Evolutionary conservation across 2,888 invertebrate species (phyloP).

Genomic region (Thera obeliscata): DNA sequence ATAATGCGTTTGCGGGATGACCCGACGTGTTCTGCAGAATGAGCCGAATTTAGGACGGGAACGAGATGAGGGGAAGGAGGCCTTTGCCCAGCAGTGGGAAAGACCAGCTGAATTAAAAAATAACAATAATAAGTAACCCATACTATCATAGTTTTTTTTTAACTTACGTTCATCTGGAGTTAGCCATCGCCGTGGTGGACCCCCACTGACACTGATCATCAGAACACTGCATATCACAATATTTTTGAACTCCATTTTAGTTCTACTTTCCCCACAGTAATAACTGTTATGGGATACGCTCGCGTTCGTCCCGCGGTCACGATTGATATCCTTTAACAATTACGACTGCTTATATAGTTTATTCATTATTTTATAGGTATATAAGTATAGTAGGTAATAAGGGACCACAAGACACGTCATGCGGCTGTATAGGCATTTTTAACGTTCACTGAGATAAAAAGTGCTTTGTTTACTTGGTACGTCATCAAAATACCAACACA

Average conservation of each 20-base stretch:
- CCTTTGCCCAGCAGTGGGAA: too few relatives aligned
- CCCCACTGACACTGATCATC: slow-evolving; percentile 35
- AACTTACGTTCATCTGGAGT: slow-evolving; percentile 31
- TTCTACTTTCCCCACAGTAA: slow-evolving; percentile 22
- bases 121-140: not conserved
- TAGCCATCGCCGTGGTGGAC: slow-evolving; percentile 23
- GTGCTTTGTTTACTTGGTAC: slow-evolving; percentile 9
- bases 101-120: too few relatives aligned
- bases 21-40: too few relatives aligned
- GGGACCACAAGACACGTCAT: slow-evolving; percentile 26
- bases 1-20: too few relatives aligned
- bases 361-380: slow-evolving; percentile 21
- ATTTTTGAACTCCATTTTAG: slow-evolving; percentile 31
- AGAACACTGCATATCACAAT: slow-evolving; percentile 38
- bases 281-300: slow-evolving; percentile 34
- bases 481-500: slow-evolving; percentile 24
- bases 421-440: not conserved
- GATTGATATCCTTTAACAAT: slow-evolving; percentile 45
- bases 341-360: slow-evolving; percentile 47
- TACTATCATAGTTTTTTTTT: not conserved
- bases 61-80: too few relatives aligned
- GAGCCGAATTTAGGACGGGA: too few relatives aligned
- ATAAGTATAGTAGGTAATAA: not conserved
- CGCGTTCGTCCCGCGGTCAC: slow-evolving; percentile 37
- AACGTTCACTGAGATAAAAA: not conserved